Percentiles rank a stretch among this genome's conserved stretches.
Conservation (phyloP, 2,888 invertebrate genomes). For the Lycaena phlaeas region DNA sequence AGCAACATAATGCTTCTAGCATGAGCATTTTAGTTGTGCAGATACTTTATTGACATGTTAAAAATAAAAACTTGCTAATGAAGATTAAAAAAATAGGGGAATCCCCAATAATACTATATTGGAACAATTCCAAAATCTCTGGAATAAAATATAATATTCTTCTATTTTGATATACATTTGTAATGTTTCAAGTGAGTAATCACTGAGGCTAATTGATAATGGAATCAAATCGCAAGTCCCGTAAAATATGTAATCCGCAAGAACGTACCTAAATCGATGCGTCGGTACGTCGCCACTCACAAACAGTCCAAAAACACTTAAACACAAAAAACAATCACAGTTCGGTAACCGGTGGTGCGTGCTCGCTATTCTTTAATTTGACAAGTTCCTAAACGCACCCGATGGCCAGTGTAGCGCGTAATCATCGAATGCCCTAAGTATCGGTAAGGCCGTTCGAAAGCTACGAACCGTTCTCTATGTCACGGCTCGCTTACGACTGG, state of each 20-base stretch:
- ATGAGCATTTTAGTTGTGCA: too few species aligned
- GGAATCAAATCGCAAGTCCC: background rate
- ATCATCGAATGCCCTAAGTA: slow-evolving; percentile 64
- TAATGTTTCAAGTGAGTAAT: too few species aligned
- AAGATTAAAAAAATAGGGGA: too few species aligned
- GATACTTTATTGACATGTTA: too few species aligned
- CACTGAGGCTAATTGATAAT: too few species aligned
- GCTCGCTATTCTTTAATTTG: slow-evolving; percentile 60
- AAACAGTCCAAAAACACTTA: slow-evolving; percentile 44
- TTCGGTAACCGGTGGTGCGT: slow-evolving; percentile 30
- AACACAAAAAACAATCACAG: slow-evolving; percentile 13
- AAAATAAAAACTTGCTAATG: too few species aligned
- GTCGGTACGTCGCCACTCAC: slow-evolving; percentile 22
- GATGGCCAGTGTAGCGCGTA: slow-evolving; percentile 63
- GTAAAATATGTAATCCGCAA: slow-evolving; percentile 8
- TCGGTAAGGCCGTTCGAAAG: slow-evolving; percentile 44
- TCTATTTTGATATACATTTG: too few species aligned
- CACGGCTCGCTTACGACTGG: slow-evolving; percentile 71
- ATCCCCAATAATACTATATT: too few species aligned
- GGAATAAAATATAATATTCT: too few species aligned
- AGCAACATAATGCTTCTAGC: too few species aligned
- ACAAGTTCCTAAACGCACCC: slow-evolving; percentile 53
- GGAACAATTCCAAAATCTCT: too few species aligned
- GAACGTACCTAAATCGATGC: slow-evolving; percentile 30
- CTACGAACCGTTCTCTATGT: slow-evolving; percentile 68